Conservation (phyloP, 2,113 vertebrate genomes). For the Bubo scandiacus region DNA sequence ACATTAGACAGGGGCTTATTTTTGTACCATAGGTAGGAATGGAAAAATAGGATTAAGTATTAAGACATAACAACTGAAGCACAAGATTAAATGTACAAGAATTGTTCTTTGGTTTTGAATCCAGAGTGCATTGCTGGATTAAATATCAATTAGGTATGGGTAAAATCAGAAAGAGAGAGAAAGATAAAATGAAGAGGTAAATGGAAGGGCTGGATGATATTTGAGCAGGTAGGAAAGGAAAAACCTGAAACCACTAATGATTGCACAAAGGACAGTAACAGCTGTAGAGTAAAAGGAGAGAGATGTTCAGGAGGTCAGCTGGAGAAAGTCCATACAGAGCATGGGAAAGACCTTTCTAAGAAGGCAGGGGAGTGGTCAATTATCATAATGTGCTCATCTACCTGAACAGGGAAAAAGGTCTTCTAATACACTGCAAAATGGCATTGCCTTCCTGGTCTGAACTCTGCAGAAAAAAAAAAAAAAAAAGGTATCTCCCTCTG, state of each 20-base stretch:
- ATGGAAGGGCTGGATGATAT: background rate
- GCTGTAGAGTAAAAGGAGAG: background rate
- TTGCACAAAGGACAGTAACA: background rate
- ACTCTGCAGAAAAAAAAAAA: background rate
- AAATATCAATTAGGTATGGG: background rate
- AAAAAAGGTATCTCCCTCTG: background rate
- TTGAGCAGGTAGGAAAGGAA: background rate
- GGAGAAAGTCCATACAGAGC: background rate
- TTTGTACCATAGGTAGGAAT: background rate
- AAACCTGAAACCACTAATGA: background rate
- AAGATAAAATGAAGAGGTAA: background rate
- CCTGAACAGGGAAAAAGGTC: rapidly evolving
- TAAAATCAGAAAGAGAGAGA: background rate
- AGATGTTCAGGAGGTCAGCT: background rate
- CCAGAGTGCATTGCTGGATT: rapidly evolving
- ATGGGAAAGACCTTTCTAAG: background rate
- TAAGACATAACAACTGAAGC: background rate
- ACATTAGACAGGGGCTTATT: background rate
- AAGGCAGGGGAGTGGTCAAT: background rate
- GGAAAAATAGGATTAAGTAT: background rate
- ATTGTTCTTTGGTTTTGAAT: background rate
- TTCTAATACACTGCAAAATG: background rate
- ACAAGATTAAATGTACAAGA: background rate
- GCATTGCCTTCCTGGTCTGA: background rate
- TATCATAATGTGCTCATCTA: background rate